Evolutionary conservation across 2,888 invertebrate species (phyloP), one percentile per base, ranked within the genome.

Genomic region (Nomada goodeniana): DNA sequence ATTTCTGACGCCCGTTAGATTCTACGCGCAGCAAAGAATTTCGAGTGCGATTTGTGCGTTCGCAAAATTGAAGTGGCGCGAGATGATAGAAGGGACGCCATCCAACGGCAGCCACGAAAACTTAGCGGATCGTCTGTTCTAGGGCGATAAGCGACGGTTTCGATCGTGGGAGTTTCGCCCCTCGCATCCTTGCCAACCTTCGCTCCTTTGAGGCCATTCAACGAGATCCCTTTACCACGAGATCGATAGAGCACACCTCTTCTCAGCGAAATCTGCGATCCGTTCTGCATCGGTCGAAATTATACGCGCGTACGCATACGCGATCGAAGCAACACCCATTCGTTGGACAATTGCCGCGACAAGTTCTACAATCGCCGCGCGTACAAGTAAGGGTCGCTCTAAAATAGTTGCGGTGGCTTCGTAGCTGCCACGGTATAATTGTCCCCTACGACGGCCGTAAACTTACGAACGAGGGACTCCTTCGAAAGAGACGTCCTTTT

Each of bases 81-180:
- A 69, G 44, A 69, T 57, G 80, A 64, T 53, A 80, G 63, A 70
- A 67, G 76, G 65, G 11, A 74, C 86, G 85, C 85, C 85, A 85
- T 83, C 85, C 85, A 83, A 86, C 85, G 85, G 85, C 69, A 29
- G 61, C 44, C 44, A 52, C 65, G 80, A 76, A 85, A 83, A 81
- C 86, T 77, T 65, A 50, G 47, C 42, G 68, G 23, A 42, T 67
- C 55, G 64, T 63, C 84, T 76, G 85, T 77, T 84, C 80, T 59
- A 61, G 29, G 64, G 73, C 82, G 87, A 90, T 89, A 86, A 90
- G 77, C 65, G 73, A 55, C 69, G 67, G 73, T 78, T 85, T 76
- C 29, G 70, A 15, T 44, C 47, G 53, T 36, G 47, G 26, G 20
- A 61, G 23, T 36, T 26, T 47, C 23, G 10, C 50, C 55, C 23